phyloP scores from a whole-genome alignment of 1,140 invertebrate genomes.

The Pogonus chalceus region DNA sequence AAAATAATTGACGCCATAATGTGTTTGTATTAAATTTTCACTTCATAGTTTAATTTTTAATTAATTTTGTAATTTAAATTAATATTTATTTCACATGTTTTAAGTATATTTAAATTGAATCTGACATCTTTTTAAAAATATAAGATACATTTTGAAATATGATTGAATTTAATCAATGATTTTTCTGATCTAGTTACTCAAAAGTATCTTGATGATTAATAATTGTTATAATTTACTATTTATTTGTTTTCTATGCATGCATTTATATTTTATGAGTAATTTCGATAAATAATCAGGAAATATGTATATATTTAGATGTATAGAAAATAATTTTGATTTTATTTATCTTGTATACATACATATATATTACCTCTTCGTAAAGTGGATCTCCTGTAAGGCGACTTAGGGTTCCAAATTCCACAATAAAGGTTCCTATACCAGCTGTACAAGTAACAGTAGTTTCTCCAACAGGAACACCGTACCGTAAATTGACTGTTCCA shows the following conservation, averaged over 20 bases:
- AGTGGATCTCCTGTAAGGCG: conserved; percentile 89
- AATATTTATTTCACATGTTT: too few relatives aligned
- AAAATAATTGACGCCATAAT: too few relatives aligned
- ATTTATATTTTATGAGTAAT: not conserved
- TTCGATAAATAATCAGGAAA: not conserved
- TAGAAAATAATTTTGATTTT: not conserved
- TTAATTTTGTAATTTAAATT: too few relatives aligned
- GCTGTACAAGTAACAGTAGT: conserved; percentile 96
- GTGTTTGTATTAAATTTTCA: too few relatives aligned
- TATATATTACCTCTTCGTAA: conserved; percentile 67
- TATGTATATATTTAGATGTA: not conserved
- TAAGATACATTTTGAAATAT: too few relatives aligned
- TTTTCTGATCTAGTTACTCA: too few relatives aligned
- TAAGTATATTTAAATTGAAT: too few relatives aligned
- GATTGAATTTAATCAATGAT: too few relatives aligned
- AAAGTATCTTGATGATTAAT: too few relatives aligned
- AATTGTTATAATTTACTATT: too few relatives aligned
- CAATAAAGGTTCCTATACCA: conserved; percentile 92
- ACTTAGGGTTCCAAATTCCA: conserved; percentile 95
- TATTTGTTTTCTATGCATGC: not conserved
- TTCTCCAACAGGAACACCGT: conserved; percentile 89
- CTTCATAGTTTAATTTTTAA: too few relatives aligned
- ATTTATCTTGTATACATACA: conserved; percentile 3
- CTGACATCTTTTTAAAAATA: too few relatives aligned
- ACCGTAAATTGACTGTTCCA: conserved; percentile 87